Evolutionary conservation across 2,888 invertebrate species (phyloP).

Genomic region (Drosophila quasianomalipes): DNA sequence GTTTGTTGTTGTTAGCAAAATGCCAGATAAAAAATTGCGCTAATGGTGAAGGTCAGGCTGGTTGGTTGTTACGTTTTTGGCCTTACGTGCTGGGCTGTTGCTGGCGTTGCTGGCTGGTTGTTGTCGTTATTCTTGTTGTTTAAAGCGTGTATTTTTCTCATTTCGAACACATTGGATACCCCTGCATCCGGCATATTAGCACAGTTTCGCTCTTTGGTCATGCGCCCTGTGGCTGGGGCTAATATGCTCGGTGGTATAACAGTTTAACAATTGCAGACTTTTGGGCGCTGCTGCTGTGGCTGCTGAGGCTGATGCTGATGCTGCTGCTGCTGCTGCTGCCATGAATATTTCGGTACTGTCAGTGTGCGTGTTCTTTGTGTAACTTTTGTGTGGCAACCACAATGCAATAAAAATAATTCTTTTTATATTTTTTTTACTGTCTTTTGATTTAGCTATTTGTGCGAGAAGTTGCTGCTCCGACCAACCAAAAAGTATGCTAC

Average conservation of each 20-base stretch:
- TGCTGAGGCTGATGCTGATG: constrained; percentile 16
- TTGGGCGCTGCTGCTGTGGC: constrained; percentile 56
- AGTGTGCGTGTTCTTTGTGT: constrained; percentile 54
- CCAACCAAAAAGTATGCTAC: constrained; percentile 21
- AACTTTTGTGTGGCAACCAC: constrained; percentile 56
- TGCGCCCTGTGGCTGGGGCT: constrained; percentile 53
- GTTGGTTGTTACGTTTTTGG: constrained; percentile 65
- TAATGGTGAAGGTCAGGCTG: constrained; percentile 77
- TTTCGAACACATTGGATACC: constrained; percentile 21
- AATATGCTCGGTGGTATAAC: constrained; percentile 62
- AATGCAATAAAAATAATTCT: constrained; percentile 48
- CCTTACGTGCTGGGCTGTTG: constrained; percentile 50
- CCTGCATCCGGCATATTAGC: constrained; percentile 47
- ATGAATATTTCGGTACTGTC: constrained; percentile 24
- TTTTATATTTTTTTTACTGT: constrained; percentile 17
- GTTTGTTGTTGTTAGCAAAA: constrained; percentile 44
- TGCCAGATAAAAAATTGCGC: constrained; percentile 54
- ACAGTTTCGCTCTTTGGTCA: constrained; percentile 36
- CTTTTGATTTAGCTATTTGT: constrained; percentile 61
- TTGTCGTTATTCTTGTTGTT: constrained; percentile 34
- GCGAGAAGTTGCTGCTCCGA: constrained; percentile 26
- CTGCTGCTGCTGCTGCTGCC: constrained; percentile 20
- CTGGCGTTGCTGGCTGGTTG: constrained; percentile 37
- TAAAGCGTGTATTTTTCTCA: constrained; percentile 31
- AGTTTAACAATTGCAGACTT: constrained; percentile 75